Conservation (phyloP, 2,113 vertebrate species). For the Bettongia penicillata region DNA sequence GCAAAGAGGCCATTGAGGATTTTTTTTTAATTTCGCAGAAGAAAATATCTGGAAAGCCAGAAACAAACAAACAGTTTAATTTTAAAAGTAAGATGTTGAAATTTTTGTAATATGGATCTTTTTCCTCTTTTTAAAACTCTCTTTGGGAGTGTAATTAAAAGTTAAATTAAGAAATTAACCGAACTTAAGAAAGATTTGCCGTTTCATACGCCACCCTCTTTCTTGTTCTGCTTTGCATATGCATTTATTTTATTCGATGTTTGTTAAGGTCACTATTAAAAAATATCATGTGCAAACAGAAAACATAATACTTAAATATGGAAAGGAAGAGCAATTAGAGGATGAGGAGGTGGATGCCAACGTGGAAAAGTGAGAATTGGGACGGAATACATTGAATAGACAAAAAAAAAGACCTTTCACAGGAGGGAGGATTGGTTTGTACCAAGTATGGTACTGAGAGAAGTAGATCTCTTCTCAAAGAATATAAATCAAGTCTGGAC, state of each 20-base stretch:
- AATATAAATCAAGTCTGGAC: neutral
- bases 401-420: neutral
- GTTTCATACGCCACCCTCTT: neutral
- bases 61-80: neutral
- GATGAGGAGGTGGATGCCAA: constrained; percentile 54
- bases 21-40: neutral
- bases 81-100: neutral
- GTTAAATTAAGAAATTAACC: neutral
- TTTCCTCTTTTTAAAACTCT: neutral
- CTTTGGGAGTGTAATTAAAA: neutral
- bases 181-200: neutral
- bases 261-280: neutral
- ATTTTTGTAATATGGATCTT: neutral
- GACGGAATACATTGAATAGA: neutral
- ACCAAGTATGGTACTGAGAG: neutral
- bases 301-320: constrained; percentile 71
- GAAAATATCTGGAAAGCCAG: neutral
- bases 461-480: neutral
- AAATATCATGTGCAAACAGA: constrained; percentile 49
- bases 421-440: neutral
- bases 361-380: neutral
- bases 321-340: constrained; percentile 36
- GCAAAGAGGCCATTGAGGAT: too few species aligned
- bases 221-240: neutral
- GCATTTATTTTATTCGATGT: neutral